Evolutionary conservation across 2,113 vertebrate species (phyloP).

Genomic region (Gavialis gangeticus): DNA sequence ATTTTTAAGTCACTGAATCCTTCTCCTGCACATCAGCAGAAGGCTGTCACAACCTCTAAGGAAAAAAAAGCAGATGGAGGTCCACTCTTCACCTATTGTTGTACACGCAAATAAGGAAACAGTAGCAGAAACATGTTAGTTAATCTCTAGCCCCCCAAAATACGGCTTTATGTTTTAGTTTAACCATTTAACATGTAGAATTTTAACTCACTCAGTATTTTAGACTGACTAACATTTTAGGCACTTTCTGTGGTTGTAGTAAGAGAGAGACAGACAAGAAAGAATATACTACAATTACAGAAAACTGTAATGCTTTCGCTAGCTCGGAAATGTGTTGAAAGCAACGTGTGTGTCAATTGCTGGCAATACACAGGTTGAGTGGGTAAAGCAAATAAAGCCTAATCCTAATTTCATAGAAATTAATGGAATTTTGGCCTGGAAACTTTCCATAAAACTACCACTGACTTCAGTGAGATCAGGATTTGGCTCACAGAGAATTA

Average conservation of each 20-base stretch:
- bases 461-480: not conserved
- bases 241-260: not conserved
- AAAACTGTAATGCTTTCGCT: not conserved
- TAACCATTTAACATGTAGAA: not conserved
- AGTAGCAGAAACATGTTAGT: not conserved
- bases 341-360: not conserved
- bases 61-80: not conserved
- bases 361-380: not conserved
- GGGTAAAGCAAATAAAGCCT: not conserved
- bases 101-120: not conserved
- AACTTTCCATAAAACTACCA: not conserved
- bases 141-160: not conserved
- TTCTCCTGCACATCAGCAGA: not conserved
- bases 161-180: not conserved
- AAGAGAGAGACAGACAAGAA: not conserved
- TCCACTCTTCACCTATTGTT: not conserved
- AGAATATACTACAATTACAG: not conserved
- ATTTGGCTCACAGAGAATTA: not conserved
- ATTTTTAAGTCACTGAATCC: constrained; percentile 36
- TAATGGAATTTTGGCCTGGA: not conserved
- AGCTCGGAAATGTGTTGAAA: not conserved
- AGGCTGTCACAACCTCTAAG: not conserved
- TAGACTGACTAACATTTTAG: not conserved
- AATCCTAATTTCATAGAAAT: not conserved
- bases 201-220: not conserved